Evolutionary conservation across 53 echinoderm and acorn worm species (phyloP), one percentile per base, ranked within the genome.

Genomic region (Astropecten irregularis): DNA sequence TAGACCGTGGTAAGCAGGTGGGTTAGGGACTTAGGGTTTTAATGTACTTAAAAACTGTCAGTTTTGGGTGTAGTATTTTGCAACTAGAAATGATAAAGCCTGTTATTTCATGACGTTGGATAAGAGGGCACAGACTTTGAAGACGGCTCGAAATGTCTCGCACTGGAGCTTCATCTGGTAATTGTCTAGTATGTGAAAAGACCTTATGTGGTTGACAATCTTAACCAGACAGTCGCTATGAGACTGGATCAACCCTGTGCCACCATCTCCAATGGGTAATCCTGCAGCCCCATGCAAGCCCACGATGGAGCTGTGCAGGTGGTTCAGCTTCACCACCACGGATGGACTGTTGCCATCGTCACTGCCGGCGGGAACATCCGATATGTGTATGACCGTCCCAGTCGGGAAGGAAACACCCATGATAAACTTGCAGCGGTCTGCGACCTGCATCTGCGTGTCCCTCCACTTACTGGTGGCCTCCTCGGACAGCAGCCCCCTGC

Each of bases 111-210:
- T 69, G 10, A 47, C 48, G 3, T 69, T 69, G 9, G 69, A 69
- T 69, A 69, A 47, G 25, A 69, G 69, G 40, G 42, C 40, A 22
- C 69, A 69, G 10, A 69, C 69, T 69, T 69, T 69, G 46, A 69
- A 40, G 18, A 69, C 46, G 1, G 69, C 40, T 4, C 69, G 19
- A 47, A 69, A 69, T 11, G 48, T 69, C 69, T 69, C 23, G 23
- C 28, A 48, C 14, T 69, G 46, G 0, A 48, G 69, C 42, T 69
- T 47, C 22, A 47, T 44, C 47, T 69, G 40, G 69, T 40, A 21
- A 4, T 44, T 44, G 44, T 69, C 69, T 5, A 69, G 2, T 11
- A 69, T 44, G 13, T 44, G 44, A 11, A 69, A 69, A 15, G 69
- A 69, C 22, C 69, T 22, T 3, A 69, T 40, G 0, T 29, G 26